A percentile compares a stretch with the other conserved stretches of the same genome.
Conservation (phyloP, 2,113 vertebrate species). For the Caloenas nicobarica region DNA sequence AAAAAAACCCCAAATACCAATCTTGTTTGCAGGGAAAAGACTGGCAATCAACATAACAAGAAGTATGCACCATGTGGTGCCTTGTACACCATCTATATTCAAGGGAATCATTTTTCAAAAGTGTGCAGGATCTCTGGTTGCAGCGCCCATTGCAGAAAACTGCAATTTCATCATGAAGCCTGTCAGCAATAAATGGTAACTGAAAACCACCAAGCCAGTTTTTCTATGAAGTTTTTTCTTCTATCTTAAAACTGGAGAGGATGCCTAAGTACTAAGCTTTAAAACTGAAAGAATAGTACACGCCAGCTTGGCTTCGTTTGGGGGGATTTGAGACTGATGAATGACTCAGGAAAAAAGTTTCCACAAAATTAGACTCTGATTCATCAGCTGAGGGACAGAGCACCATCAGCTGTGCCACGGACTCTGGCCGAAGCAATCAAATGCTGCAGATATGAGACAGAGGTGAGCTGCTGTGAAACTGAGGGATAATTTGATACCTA, state of each 20-base stretch:
- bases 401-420: not conserved
- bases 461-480: not conserved
- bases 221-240: not conserved
- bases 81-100: fast-evolving
- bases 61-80: not conserved
- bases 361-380: not conserved
- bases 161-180: not conserved
- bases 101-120: not conserved
- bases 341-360: conserved; percentile 9
- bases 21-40: not conserved
- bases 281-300: not conserved
- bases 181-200: not conserved
- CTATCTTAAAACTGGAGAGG: not conserved
- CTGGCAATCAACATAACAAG: not conserved
- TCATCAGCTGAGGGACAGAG: not conserved
- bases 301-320: not conserved
- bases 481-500: conserved; percentile 29
- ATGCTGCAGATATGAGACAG: not conserved
- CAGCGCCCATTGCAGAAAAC: not conserved
- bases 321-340: not conserved
- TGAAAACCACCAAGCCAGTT: not conserved
- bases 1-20: not conserved
- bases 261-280: not conserved
- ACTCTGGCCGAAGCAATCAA: not conserved
- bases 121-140: not conserved